phyloP scores from a whole-genome alignment of 2,113 vertebrate species.

The Prietella phreatophila region DNA sequence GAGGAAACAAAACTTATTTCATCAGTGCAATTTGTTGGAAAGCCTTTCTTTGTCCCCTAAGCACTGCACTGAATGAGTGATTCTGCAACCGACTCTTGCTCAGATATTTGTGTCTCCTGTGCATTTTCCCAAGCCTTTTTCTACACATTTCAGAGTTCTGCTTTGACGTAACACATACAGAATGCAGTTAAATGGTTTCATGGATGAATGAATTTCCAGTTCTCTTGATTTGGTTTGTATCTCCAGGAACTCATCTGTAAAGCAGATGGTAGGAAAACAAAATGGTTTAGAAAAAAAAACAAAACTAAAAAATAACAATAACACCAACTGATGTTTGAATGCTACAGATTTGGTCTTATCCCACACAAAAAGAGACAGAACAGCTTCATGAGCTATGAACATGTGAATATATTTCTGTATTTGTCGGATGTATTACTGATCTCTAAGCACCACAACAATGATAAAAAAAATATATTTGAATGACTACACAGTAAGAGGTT shows the following conservation, averaged over 20 bases:
- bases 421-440: neutral
- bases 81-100: conserved; percentile 3
- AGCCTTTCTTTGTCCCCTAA: neutral
- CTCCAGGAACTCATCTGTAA: conserved; percentile 59
- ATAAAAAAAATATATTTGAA: neutral
- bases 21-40: neutral
- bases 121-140: neutral
- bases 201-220: conserved; percentile 34
- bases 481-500: neutral
- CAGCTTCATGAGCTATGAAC: conserved; percentile 22
- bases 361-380: conserved; percentile 24
- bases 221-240: conserved; percentile 28
- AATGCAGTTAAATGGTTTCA: conserved; percentile 31
- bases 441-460: neutral
- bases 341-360: conserved; percentile 39
- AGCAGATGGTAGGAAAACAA: conserved; percentile 60
- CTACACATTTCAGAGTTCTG: neutral
- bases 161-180: conserved; percentile 16
- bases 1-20: neutral
- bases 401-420: neutral
- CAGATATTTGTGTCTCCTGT: neutral
- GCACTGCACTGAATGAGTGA: neutral
- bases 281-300: neutral
- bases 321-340: conserved; percentile 21
- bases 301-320: neutral